These are phyloP conservation scores for Pteronura brasiliensis DNA, from an alignment of 2,113 vertebrate species.

Conservation along the genomic window DNA sequence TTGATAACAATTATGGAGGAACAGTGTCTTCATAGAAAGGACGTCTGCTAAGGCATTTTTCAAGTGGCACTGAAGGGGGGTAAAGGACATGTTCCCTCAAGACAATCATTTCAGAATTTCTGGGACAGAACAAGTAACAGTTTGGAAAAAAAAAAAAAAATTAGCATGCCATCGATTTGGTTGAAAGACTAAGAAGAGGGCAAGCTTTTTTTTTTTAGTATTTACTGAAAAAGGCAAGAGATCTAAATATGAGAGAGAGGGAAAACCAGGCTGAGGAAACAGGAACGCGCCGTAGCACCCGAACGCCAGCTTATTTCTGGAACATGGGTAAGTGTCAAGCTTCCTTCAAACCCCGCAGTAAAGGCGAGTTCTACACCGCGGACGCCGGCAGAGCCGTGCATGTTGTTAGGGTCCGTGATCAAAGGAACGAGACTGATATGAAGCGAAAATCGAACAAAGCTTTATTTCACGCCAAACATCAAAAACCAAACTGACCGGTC, in stretches of 20 bases:
- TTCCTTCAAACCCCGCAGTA: background rate
- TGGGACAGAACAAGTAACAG: background rate
- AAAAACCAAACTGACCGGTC: no score
- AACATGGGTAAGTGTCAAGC: background rate
- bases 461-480: no score
- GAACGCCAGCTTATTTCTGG: background rate
- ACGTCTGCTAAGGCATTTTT: background rate
- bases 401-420: no score
- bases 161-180: background rate
- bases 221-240: background rate
- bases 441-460: no score
- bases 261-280: background rate
- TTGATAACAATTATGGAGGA: background rate
- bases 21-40: background rate
- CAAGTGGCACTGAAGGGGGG: background rate
- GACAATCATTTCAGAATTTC: background rate
- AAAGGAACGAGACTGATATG: no score
- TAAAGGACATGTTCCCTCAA: background rate
- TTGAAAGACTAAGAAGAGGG: background rate
- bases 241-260: background rate
- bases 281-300: background rate
- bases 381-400: background rate
- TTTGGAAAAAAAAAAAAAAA: background rate
- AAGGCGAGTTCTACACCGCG: rapidly evolving
- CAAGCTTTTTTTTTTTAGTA: background rate